Evolutionary conservation across 2,113 vertebrate species (phyloP), one percentile per base, ranked within the genome.

Genomic region (Istiophorus platypterus): DNA sequence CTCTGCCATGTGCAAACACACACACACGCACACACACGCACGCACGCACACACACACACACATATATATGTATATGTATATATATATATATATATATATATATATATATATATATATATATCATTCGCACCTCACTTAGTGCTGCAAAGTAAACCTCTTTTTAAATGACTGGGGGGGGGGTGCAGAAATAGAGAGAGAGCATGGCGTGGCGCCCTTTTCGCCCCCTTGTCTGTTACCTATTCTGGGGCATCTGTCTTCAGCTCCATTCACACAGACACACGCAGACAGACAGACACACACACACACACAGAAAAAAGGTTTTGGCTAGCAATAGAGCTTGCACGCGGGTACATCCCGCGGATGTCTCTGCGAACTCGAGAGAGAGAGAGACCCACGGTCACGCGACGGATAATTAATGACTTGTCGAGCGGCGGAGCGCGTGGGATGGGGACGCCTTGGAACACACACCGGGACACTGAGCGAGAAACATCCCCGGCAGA

Each of bases 321-420:
- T 59, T 71, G 58, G 45, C 34, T 49, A 49, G 37, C 51, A 64
- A 15, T 29, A 39, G 77, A 58, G 74, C 74, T 29, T 68, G 70
- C 66, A 59, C 64, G 72, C 67, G 47, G 65, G 75, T 80, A 88
- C 89, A 88, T 70, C 71, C 89, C 88, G 72, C 42, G 84, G 90
- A 93, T 92, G 84, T 89, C 85, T 88, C 66, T 64, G 51, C 6
- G 70, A 85, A 83, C 72, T 79, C 42, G 65, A 45, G 74, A 67
- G 74, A 67, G 57, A 73, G 80, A 75, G n/a, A n/a, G n/a, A n/a
- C n/a, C 70, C 82, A 67, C 88, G 93, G 93, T 92, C 95, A 91
- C 91, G 92, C 90, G 93, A 90, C 94, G 81, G 90, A 92, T 94
- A 93, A 93, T 96, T 95, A 95, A 95, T 96, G 94, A 89, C 90